Base-by-base conservation (phyloP, 2,888 invertebrate species). In the Hemithea aestivaria region DNA sequence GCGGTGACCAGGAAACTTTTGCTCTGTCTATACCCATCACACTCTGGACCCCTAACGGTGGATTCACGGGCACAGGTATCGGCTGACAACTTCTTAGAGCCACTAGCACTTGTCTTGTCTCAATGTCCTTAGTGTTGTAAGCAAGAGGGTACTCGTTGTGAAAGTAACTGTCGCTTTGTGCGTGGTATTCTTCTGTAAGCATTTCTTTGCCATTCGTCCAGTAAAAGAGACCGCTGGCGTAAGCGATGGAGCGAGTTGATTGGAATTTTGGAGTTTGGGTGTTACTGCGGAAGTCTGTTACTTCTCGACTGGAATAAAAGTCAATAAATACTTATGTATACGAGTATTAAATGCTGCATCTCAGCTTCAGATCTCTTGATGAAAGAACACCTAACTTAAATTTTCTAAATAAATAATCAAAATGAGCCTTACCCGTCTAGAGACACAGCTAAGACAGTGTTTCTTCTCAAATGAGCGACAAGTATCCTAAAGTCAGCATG, bases 171-270 rank as follows among this genome's bases (percentile, higher is more conserved):
- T 93, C 88, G 33, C 90, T 89, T 27, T 88, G 88, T 0, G 87
- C 79, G 59, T 92, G 93, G 66, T 93, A 94, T 60, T 94, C 95
- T 72, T 97, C 96, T 7, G 91, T 91, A 27, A 93, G 87, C 48
- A 96, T 90, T 61, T 92, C 91, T 33, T 89, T 88, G 0, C 94
- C 95, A 61, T 94, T 93, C 0, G 95, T 95, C 95, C 96, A 96
- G 66, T 94, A 96, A 66, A 96, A 95, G 7, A 93, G 87, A 5
- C 93, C 93, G 60, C 93, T 91, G 2, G 92, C 92, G 63, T 90
- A 91, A 0, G 93, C 92, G 42, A 96, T 83, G 3, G 95, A 95
- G 6, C 91, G 87, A 0, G 95, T 94, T 33, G 92, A 90, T 37
- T 89, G 84, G 60, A 95, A 93, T 80, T 91, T 91, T 0, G 94